A percentile compares a stretch with the other conserved stretches of the same genome.
Conservation (phyloP, 37 sponge, comb jelly and placozoan species). For the Corticium candelabrum region DNA sequence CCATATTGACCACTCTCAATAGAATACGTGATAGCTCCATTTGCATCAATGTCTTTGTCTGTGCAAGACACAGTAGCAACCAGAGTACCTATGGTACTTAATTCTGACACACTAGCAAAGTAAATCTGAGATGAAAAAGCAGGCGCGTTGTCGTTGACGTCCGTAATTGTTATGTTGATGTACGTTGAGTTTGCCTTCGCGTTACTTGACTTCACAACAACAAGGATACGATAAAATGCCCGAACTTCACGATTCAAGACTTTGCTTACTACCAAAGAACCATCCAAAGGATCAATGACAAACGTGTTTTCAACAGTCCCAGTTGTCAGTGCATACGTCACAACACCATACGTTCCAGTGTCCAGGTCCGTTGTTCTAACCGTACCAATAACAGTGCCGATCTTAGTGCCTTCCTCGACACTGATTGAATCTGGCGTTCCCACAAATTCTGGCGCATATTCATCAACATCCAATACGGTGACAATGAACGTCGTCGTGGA, state of each 20-base stretch:
- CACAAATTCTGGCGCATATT: slow-evolving; percentile 26
- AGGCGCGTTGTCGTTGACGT: slow-evolving; percentile 61
- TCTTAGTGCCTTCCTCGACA: background rate
- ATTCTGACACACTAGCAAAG: slow-evolving; percentile 21
- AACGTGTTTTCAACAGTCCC: too few species aligned
- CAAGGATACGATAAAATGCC: too few species aligned
- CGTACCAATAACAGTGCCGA: background rate
- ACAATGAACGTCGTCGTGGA: slow-evolving; percentile 19
- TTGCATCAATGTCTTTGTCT: slow-evolving; percentile 37
- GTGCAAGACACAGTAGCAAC: slow-evolving; percentile 33
- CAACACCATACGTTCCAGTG: too few species aligned
- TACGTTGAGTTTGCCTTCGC: too few species aligned
- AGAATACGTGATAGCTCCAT: too few species aligned
- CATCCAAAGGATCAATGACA: too few species aligned
- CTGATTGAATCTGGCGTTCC: background rate
- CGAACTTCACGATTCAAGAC: too few species aligned
- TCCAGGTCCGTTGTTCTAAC: background rate
- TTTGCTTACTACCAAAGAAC: too few species aligned
- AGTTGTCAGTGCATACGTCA: too few species aligned
- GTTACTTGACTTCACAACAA: too few species aligned
- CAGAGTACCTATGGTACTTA: background rate
- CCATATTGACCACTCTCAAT: too few species aligned
- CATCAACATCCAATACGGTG: slow-evolving; percentile 42
- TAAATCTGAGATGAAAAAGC: slow-evolving; percentile 11
- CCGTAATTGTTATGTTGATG: slow-evolving; percentile 25